Percentiles rank a stretch among this genome's conserved stretches.
These are phyloP conservation scores for Trididemnum miniatum DNA, from an alignment of 23 tunicate species.

Conservation along the genomic window DNA sequence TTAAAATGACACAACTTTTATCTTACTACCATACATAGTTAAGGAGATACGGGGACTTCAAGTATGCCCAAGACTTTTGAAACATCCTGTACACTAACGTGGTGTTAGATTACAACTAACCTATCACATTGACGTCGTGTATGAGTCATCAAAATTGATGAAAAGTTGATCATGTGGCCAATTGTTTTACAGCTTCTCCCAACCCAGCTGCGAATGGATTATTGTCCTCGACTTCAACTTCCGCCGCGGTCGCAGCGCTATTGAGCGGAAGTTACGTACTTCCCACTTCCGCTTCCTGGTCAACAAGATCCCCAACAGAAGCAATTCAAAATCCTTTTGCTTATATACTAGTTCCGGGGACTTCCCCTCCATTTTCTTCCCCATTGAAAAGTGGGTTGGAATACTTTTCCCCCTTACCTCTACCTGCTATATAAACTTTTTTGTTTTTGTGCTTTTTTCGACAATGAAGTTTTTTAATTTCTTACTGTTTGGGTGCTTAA, in stretches of 20 bases:
- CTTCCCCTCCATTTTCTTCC: conserved; percentile 46
- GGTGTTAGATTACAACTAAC: no score
- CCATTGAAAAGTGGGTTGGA: conserved; percentile 75
- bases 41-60: no score
- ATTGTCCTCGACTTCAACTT: conserved; percentile 44
- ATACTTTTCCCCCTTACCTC: conserved; percentile 71
- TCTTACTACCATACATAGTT: no score
- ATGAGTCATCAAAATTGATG: no score
- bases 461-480: no score
- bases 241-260: conserved; percentile 65
- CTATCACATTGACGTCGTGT: no score
- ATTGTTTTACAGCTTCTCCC: conserved; percentile 22
- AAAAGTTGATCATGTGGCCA: no score
- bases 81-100: no score
- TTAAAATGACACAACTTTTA: no score
- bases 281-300: conserved; percentile 61
- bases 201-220: conserved; percentile 31
- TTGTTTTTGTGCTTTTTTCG: background rate
- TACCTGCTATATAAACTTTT: conserved; percentile 82
- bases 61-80: no score
- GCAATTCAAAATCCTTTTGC: conserved; percentile 85
- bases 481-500: background rate
- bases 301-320: conserved; percentile 50
- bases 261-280: conserved; percentile 36
- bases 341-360: conserved; percentile 83